Percentiles rank a stretch among this genome's conserved stretches.
These are phyloP conservation scores for Scatophagus argus DNA, from an alignment of 2,113 vertebrate genomes.

Conservation along the genomic window DNA sequence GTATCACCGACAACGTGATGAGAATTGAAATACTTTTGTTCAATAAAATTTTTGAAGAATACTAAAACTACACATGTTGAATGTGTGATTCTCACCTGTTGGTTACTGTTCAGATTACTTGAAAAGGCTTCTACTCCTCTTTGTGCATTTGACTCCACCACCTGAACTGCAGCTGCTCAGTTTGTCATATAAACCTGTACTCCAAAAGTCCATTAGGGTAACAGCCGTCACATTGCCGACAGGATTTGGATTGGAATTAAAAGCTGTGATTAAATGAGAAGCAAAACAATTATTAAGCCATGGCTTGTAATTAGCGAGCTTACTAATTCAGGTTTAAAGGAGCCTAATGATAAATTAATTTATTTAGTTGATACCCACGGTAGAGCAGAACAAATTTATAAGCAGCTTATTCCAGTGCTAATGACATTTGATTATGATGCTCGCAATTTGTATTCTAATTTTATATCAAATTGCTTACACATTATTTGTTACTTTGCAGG, in stretches of 20 bases:
- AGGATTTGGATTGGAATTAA: background rate
- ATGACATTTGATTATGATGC: background rate
- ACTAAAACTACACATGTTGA: conserved; percentile 18
- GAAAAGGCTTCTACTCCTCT: background rate
- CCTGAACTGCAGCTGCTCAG: background rate
- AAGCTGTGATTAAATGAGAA: background rate
- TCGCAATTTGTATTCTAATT: background rate
- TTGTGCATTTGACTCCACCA: background rate
- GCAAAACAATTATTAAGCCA: background rate
- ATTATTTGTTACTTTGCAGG: background rate
- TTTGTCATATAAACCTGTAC: background rate
- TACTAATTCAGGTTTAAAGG: no score
- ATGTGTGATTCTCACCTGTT: background rate
- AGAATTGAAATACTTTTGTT: conserved; percentile 86
- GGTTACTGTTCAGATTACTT: background rate
- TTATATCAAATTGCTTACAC: background rate
- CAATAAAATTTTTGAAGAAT: conserved; percentile 85
- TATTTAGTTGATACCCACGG: background rate
- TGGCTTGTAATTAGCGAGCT: background rate
- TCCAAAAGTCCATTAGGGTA: background rate
- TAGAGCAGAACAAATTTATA: background rate
- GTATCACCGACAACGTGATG: conserved; percentile 82
- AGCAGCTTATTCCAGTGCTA: background rate
- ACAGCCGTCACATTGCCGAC: background rate
- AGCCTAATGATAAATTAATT: background rate